phyloP scores from a whole-genome alignment of 2,797 vertebrate species.

The Mus spretus region DNA sequence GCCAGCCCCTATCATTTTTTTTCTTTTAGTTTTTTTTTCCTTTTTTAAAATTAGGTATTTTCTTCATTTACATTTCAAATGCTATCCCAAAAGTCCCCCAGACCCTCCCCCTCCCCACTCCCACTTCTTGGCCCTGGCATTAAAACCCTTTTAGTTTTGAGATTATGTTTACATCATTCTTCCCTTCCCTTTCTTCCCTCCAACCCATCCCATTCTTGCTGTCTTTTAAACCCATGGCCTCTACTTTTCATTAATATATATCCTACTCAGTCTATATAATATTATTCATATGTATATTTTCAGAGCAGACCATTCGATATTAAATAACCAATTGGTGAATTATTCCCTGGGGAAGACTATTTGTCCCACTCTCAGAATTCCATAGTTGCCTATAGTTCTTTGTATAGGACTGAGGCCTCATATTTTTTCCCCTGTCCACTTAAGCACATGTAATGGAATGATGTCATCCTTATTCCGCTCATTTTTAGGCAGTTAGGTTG shows the following conservation, averaged over 20 bases:
- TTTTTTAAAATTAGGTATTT: no score
- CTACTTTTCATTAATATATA: not conserved
- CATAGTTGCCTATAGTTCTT: not conserved
- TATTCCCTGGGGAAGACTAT: not conserved
- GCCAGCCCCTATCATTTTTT: not conserved
- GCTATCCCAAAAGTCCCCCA: no score
- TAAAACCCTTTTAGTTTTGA: not conserved
- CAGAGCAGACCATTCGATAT: not conserved
- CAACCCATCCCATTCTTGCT: not conserved
- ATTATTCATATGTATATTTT: not conserved
- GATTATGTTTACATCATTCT: not conserved
- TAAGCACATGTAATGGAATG: no score
- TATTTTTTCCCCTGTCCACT: not conserved
- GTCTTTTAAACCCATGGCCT: not conserved
- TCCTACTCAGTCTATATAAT: not conserved
- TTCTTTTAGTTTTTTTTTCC: no score
- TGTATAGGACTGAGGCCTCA: not conserved
- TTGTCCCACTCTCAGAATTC: not conserved
- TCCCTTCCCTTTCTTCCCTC: not conserved
- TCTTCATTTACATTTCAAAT: no score
- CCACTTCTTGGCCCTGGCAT: no score
- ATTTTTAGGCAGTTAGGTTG: not conserved
- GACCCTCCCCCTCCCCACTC: no score
- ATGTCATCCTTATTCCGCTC: not conserved
- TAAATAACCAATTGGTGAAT: not conserved